A percentile compares a stretch with the other conserved stretches of the same genome.
Evolutionary conservation across 2,113 vertebrate species (phyloP).

Genomic region (Apodemus sylvaticus): DNA sequence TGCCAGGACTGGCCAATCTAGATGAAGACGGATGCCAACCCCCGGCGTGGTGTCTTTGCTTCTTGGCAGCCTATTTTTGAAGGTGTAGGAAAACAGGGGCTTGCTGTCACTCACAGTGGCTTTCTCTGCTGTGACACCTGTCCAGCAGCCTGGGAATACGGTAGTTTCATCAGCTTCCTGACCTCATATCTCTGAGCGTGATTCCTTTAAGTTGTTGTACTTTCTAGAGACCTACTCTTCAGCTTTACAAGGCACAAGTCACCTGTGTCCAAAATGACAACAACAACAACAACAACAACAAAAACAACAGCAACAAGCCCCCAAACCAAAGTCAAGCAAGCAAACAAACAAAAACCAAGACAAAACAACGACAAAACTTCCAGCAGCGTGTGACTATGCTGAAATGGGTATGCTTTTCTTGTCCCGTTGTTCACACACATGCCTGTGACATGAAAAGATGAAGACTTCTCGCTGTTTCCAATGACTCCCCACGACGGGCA

Average conservation of each 20-base stretch:
- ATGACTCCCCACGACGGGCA: constrained; percentile 41
- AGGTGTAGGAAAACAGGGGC: constrained; percentile 38
- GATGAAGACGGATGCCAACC: constrained; percentile 28
- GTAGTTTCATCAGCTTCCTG: constrained; percentile 65
- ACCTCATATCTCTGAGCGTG: constrained; percentile 74
- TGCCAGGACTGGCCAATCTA: not conserved
- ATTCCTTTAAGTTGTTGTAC: constrained; percentile 72
- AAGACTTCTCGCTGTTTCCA: constrained; percentile 54
- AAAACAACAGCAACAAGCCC: too few species aligned
- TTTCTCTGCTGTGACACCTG: not conserved
- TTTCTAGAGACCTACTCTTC: constrained; percentile 49
- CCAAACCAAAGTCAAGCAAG: too few species aligned
- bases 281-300: too few species aligned
- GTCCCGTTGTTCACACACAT: constrained; percentile 30
- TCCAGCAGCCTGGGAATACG: not conserved
- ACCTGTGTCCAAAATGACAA: not conserved
- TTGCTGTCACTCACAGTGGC: constrained; percentile 46
- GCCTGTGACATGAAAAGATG: constrained; percentile 60
- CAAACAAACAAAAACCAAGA: constrained; percentile 3
- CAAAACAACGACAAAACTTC: not conserved
- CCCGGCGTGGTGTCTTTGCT: constrained; percentile 26
- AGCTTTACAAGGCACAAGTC: not conserved
- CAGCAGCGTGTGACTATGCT: constrained; percentile 1
- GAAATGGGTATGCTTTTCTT: constrained; percentile 8
- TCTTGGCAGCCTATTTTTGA: constrained; percentile 59